Percentiles rank a stretch among this genome's conserved stretches.
Conservation (phyloP, 2,797 vertebrate species). For the Sebastes diaconus region DNA sequence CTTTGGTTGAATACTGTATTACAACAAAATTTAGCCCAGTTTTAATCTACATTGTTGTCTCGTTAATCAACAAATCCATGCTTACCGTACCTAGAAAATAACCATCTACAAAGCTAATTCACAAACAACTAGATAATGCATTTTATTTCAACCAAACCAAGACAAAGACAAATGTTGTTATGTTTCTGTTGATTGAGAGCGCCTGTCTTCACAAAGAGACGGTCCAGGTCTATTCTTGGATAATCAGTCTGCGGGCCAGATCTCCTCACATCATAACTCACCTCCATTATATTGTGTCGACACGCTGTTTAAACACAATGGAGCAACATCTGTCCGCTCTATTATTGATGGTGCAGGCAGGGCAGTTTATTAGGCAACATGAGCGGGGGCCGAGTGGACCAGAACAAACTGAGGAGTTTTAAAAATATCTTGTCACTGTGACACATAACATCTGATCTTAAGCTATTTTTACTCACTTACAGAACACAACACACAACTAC, state of each 20-base stretch:
- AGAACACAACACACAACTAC: neutral
- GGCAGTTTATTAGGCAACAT: neutral
- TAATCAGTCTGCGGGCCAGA: neutral
- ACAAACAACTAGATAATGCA: neutral
- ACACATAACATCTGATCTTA: neutral
- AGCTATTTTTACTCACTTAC: neutral
- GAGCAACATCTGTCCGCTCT: neutral
- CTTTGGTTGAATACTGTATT: neutral
- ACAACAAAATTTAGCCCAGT: neutral
- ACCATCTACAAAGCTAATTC: neutral
- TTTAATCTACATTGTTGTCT: neutral
- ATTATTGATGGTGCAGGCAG: neutral
- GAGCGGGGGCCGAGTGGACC: neutral
- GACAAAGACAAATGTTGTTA: neutral
- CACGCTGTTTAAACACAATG: conserved; percentile 2
- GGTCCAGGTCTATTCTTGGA: conserved; percentile 6
- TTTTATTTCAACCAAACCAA: neutral
- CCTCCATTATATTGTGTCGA: neutral
- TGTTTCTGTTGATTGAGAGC: neutral
- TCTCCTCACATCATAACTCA: conserved; percentile 2
- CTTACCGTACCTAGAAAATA: neutral
- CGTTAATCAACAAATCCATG: neutral
- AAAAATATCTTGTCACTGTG: neutral
- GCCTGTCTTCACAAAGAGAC: neutral
- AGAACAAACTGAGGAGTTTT: neutral